Percentiles rank a stretch among this genome's conserved stretches.
These are phyloP conservation scores for Tryphoninae sp. DNA, from an alignment of 2,888 invertebrate species.

Conservation along the genomic window DNA sequence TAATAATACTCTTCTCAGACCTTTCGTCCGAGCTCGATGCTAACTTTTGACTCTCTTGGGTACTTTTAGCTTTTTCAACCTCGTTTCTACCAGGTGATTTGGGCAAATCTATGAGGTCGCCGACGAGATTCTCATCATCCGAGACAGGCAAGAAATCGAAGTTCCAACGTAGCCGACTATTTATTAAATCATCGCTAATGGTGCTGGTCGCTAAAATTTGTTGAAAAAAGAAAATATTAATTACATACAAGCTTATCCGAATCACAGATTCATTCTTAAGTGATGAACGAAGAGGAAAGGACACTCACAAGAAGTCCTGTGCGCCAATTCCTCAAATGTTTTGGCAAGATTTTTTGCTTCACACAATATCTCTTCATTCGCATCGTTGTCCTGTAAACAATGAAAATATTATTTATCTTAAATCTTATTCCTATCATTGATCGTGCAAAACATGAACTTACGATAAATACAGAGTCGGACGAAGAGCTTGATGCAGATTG, in stretches of 20 bases:
- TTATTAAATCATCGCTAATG: slow-evolving; percentile 74
- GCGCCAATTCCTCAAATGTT: slow-evolving; percentile 74
- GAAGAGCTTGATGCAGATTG: slow-evolving; percentile 65
- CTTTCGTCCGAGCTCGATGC: slow-evolving; percentile 37
- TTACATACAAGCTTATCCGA: not conserved
- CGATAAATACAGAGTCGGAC: slow-evolving; percentile 73
- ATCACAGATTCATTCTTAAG: slow-evolving; percentile 11
- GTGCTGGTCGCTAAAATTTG: slow-evolving; percentile 57
- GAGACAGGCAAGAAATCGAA: slow-evolving; percentile 74
- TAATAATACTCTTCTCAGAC: slow-evolving; percentile 53
- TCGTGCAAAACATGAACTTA: slow-evolving; percentile 65
- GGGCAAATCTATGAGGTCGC: slow-evolving; percentile 76
- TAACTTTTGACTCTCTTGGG: slow-evolving; percentile 29
- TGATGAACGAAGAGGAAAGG: not conserved
- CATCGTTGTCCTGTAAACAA: slow-evolving; percentile 63
- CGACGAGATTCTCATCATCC: slow-evolving; percentile 72
- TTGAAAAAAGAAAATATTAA: slow-evolving; percentile 11
- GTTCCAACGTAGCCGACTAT: slow-evolving; percentile 69
- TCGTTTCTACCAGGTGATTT: slow-evolving; percentile 65
- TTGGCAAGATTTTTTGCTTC: slow-evolving; percentile 74
- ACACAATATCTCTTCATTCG: slow-evolving; percentile 63
- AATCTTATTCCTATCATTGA: not conserved
- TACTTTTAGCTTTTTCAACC: not conserved
- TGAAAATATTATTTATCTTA: not conserved
- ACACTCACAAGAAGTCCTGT: slow-evolving; percentile 70